These are phyloP conservation scores for Malacoctenus gilli DNA, from an alignment of 2,797 vertebrate species.

Conservation along the genomic window DNA sequence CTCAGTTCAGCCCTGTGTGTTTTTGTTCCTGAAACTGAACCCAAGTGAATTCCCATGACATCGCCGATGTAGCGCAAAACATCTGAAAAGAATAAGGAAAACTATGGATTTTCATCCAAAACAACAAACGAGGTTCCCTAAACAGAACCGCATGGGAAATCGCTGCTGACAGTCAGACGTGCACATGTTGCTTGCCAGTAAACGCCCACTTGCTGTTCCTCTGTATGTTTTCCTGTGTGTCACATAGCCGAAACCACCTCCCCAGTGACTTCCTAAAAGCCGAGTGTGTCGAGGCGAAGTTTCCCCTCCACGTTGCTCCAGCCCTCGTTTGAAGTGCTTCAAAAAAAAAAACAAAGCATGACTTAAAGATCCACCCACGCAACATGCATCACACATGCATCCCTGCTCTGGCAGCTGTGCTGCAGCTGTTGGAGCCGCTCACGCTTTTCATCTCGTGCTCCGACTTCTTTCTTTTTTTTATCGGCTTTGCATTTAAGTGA, in stretches of 20 bases:
- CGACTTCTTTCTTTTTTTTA: too few species aligned
- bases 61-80: background rate
- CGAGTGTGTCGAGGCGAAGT: constrained; percentile 13
- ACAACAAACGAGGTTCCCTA: background rate
- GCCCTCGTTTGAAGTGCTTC: background rate
- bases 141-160: background rate
- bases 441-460: too few species aligned
- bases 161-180: background rate
- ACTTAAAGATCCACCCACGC: too few species aligned
- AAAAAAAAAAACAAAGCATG: background rate
- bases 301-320: background rate
- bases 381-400: too few species aligned
- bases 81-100: too few species aligned
- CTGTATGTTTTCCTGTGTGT: background rate
- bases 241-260: constrained; percentile 2
- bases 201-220: constrained; percentile 24
- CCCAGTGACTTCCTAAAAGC: background rate
- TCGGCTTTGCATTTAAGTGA: too few species aligned
- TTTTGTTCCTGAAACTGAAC: too few species aligned
- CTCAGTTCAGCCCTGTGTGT: constrained; percentile 5
- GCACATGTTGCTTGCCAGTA: background rate
- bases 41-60: too few species aligned
- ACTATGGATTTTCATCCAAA: too few species aligned
- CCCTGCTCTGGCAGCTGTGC: too few species aligned
- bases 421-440: too few species aligned